Evolutionary conservation across 2,888 invertebrate species (phyloP).

Genomic region (Polia nebulosa): DNA sequence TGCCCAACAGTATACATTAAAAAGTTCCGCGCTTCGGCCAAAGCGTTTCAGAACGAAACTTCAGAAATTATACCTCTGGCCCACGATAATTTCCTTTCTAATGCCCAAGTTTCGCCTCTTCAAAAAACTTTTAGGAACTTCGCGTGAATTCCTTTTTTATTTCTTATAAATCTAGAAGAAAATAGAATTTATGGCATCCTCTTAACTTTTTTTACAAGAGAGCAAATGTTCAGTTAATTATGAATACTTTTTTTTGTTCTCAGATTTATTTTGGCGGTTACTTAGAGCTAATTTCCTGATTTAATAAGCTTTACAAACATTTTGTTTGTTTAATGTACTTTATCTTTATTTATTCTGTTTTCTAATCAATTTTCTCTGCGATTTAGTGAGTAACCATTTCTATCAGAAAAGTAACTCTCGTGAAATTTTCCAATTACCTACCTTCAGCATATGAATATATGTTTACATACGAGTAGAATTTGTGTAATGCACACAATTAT

Average conservation of each 20-base stretch:
- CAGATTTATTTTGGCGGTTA: constrained; percentile 51
- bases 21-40: constrained; percentile 69
- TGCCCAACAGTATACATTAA: constrained; percentile 66
- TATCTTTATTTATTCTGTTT: neutral
- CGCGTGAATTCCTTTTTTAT: constrained; percentile 77
- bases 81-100: constrained; percentile 85
- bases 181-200: constrained; percentile 78
- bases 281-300: constrained; percentile 31
- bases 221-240: constrained; percentile 68
- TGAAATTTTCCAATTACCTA: too few species aligned
- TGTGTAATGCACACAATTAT: too few species aligned
- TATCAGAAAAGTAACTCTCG: too few species aligned
- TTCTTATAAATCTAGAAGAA: constrained; percentile 79
- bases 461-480: too few species aligned
- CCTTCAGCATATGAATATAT: too few species aligned
- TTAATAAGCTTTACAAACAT: constrained; percentile 18
- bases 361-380: neutral
- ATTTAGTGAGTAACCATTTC: neutral
- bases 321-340: neutral
- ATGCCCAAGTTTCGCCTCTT: constrained; percentile 81
- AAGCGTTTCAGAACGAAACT: constrained; percentile 74
- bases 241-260: constrained; percentile 57
- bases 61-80: constrained; percentile 81
- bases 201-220: constrained; percentile 68
- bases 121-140: constrained; percentile 76